Conservation (phyloP, 2,888 invertebrate genomes). For the Tenthredo scrophulariae region DNA sequence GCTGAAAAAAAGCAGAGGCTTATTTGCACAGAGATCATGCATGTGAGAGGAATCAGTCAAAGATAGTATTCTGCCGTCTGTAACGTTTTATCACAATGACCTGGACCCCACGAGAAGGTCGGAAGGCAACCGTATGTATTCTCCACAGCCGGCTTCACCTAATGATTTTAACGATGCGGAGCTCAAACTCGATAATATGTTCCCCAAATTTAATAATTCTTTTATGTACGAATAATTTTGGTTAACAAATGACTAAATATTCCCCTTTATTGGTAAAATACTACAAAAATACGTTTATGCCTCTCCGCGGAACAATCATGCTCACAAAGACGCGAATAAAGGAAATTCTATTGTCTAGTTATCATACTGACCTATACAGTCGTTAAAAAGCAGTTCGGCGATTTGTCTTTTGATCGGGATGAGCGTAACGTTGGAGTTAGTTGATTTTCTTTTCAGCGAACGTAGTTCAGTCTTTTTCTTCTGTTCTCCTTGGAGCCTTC, state of each 20-base stretch:
- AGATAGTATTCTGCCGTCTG: conserved; percentile 44
- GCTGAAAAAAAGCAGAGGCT: conserved; percentile 16
- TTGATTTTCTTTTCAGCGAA: not conserved
- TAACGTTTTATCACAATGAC: conserved; percentile 49
- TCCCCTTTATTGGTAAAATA: not conserved
- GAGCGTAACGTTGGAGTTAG: not conserved
- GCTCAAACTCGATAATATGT: not conserved
- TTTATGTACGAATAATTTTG: not conserved
- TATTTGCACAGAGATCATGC: conserved; percentile 5
- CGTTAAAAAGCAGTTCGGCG: conserved; percentile 66
- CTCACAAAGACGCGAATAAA: not conserved
- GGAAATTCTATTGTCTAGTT: not conserved
- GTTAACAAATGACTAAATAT: not conserved
- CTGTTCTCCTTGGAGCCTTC: conserved; percentile 31
- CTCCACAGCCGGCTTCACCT: not conserved
- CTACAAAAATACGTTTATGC: not conserved
- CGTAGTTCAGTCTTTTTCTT: conserved; percentile 30
- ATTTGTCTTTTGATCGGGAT: conserved; percentile 55
- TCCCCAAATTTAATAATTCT: not conserved
- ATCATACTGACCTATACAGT: conserved; percentile 66
- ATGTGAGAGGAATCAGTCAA: conserved; percentile 40
- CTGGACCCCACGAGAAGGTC: conserved; percentile 53
- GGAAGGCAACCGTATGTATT: conserved; percentile 37
- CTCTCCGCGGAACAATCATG: not conserved
- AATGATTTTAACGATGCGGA: not conserved